Evolutionary conservation across 2,888 invertebrate species (phyloP), one percentile per base, ranked within the genome.

Genomic region (Pteria penguin): DNA sequence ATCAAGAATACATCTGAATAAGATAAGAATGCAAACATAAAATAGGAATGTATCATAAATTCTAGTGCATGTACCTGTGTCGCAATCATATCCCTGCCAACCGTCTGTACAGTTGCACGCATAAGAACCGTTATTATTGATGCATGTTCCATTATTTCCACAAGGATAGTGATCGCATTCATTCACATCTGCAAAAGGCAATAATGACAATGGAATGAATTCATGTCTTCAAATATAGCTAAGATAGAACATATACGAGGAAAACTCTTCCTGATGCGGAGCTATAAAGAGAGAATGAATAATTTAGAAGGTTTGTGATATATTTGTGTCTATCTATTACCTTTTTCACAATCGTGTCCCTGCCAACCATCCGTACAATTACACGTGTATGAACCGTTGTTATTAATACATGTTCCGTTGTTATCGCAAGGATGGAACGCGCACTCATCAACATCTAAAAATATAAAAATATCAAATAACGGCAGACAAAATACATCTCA

Each of bases 391-490:
- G 70, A 71, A n/a, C 70, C 70, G 8, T 52, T 4, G 18, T 22
- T 45, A 18, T 71, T 71, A 18, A 26, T 71, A 52, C 70, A 71
- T 4, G 70, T 71, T 2, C 45, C 70, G 22, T 71, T 71, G 29
- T 71, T 61, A 29, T 29, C 22, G 26, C 75, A 75, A 11, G 75
- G 75, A 4, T n/a, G 18, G 8, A n/a, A 26, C 27, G 8, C 52
- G 70, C 75, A 75, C 52, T 75, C 82, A 52, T 79, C 72, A 8
- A 75, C 70, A 62, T 78, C 84, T 84, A 67, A 11, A 77, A 27
- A 76, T 18, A 11, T 22, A 24, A n/a, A n/a, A n/a, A n/a, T n/a
- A n/a, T n/a, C n/a, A n/a, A n/a, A n/a, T n/a, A n/a, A n/a, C n/a
- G n/a, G n/a, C n/a, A n/a, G n/a, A n/a, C n/a, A n/a, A n/a, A n/a